Evolutionary conservation across 2,888 invertebrate genomes (phyloP), one percentile per base, ranked within the genome.

Genomic region (Alcis repandata): DNA sequence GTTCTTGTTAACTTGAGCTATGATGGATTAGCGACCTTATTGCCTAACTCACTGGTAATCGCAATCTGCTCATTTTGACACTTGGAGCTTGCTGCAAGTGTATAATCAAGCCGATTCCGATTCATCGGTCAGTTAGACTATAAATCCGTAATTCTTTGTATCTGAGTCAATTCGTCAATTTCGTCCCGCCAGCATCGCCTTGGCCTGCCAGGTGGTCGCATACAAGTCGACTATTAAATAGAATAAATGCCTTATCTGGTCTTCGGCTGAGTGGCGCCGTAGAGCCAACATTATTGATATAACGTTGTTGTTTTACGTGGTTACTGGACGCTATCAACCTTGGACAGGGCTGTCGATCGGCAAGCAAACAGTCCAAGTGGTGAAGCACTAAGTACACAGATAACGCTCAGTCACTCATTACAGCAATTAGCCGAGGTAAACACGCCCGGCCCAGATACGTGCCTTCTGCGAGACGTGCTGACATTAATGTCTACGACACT

Each of bases 361-460:
- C 78, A 77, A 74, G 82, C 86, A 89, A 90, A 90, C 83, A 90
- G 78, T 79, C 80, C 74, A 81, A 85, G 83, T 84, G 85, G 84
- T 82, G 74, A 72, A 70, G 73, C 60, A 78, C 79, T 86, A 76
- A 83, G 74, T 80, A 87, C 79, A 89, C 87, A 89, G 87, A 88
- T 89, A 89, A 87, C 80, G 77, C 86, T 88, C 52, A 36, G 45
- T 33, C 56, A 36, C 56, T 56, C 88, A 90, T 91, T 90, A 90
- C 79, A 81, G 88, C 89, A 91, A 92, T 92, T 92, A 92, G 86
- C 79, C 72, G 82, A 83, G 79, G 86, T 82, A 91, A 91, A 92
- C 86, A 92, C 80, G 81, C 82, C 76, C 82, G 87, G 78, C 89
- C 89, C 82, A 86, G 85, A 85, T 89, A 84, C 75, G 73, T 74